Evolutionary conservation across 2,113 vertebrate species (phyloP).

Genomic region (Saccopteryx bilineata): DNA sequence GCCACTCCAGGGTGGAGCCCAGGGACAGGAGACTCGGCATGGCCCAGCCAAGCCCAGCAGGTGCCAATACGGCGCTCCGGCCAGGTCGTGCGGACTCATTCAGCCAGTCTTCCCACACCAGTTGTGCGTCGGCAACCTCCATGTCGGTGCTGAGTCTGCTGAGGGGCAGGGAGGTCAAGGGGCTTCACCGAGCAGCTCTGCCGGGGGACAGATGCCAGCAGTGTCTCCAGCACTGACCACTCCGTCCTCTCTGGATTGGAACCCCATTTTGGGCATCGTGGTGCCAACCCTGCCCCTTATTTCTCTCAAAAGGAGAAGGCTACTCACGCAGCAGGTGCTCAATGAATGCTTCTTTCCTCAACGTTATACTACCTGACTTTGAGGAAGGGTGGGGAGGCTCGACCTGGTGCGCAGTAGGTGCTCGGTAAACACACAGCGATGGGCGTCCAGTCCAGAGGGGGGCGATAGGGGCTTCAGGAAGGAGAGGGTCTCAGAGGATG

Average conservation of each 20-base stretch:
- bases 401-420: no score
- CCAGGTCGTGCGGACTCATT: fast-evolving
- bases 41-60: background rate
- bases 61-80: fast-evolving
- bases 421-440: no score
- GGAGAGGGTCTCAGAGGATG: background rate
- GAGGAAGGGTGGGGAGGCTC: no score
- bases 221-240: no score
- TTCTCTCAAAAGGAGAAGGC: background rate
- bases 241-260: no score
- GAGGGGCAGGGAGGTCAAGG: fast-evolving
- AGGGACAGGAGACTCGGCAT: fast-evolving
- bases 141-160: background rate
- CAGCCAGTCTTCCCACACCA: background rate
- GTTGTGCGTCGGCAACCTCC: no score
- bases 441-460: background rate
- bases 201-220: background rate
- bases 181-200: background rate
- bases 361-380: no score
- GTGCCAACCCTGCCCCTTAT: background rate
- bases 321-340: no score
- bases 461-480: background rate
- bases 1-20: background rate
- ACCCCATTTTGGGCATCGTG: no score
- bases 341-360: no score